These are phyloP conservation scores for Sebastes wilsoni DNA, from an alignment of 2,797 vertebrate genomes.

Conservation along the genomic window DNA sequence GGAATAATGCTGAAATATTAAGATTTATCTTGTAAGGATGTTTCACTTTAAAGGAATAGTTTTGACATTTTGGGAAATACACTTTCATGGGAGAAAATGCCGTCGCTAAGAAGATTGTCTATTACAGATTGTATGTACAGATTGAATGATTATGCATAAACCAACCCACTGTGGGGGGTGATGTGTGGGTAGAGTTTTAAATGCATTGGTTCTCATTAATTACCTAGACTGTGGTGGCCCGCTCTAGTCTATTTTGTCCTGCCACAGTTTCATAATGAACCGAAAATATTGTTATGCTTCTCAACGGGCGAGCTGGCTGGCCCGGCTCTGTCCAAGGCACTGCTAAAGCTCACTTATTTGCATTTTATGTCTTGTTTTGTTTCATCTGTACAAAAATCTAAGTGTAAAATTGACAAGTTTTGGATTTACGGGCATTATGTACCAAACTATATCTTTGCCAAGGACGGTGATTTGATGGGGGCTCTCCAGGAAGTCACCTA, in stretches of 20 bases:
- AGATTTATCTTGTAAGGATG: neutral
- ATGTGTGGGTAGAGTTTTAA: neutral
- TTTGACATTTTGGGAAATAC: neutral
- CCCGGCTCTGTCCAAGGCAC: neutral
- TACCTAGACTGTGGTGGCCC: neutral
- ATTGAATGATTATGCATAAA: neutral
- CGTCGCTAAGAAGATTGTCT: neutral
- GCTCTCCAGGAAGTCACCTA: neutral
- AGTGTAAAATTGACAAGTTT: neutral
- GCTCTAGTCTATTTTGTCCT: neutral
- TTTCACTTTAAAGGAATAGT: neutral
- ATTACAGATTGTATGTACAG: neutral
- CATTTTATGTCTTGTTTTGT: neutral
- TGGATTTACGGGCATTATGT: neutral
- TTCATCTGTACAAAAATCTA: neutral
- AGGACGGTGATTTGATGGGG: neutral
- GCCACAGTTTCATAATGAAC: neutral
- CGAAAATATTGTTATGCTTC: neutral
- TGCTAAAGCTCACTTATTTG: neutral
- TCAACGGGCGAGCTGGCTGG: neutral
- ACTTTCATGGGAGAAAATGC: neutral
- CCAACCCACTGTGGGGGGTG: neutral
- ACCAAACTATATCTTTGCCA: neutral
- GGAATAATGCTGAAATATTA: neutral
- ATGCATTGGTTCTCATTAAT: neutral